These are phyloP conservation scores for Protonemura montana DNA, from an alignment of 2,888 invertebrate species.

Conservation along the genomic window DNA sequence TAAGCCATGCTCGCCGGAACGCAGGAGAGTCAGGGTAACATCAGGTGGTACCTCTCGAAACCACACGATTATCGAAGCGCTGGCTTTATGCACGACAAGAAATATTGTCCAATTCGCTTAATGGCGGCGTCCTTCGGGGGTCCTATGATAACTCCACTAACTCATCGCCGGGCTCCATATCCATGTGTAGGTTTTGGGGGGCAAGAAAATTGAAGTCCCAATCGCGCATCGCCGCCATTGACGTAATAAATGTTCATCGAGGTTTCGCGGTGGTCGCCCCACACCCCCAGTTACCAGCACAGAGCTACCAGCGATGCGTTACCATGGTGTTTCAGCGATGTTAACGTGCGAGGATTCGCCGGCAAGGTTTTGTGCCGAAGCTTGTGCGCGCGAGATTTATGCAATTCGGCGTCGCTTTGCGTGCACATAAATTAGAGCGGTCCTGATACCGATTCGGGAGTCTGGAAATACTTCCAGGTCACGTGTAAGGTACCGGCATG, in stretches of 20 bases:
- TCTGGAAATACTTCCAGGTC: background rate
- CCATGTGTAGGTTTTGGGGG: too few species aligned
- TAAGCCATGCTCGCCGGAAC: too few species aligned
- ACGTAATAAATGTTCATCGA: background rate
- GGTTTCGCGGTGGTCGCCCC: background rate
- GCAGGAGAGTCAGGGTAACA: too few species aligned
- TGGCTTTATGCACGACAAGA: background rate
- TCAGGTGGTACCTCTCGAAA: too few species aligned
- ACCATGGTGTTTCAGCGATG: too few species aligned
- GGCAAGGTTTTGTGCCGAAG: too few species aligned
- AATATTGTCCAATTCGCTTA: background rate
- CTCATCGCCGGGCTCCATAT: background rate
- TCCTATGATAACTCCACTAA: background rate
- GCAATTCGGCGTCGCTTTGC: constrained; percentile 42
- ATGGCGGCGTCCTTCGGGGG: background rate
- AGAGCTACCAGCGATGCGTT: too few species aligned
- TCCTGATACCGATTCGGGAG: constrained; percentile 16
- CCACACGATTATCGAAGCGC: too few species aligned
- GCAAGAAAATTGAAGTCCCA: background rate
- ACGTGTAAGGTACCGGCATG: background rate
- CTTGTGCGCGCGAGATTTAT: constrained; percentile 47
- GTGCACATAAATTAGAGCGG: constrained; percentile 40
- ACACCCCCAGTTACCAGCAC: too few species aligned
- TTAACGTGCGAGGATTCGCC: too few species aligned
- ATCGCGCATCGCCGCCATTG: background rate